Evolutionary conservation across 2,113 vertebrate genomes (phyloP).

Genomic region (Vulpes lagopus): DNA sequence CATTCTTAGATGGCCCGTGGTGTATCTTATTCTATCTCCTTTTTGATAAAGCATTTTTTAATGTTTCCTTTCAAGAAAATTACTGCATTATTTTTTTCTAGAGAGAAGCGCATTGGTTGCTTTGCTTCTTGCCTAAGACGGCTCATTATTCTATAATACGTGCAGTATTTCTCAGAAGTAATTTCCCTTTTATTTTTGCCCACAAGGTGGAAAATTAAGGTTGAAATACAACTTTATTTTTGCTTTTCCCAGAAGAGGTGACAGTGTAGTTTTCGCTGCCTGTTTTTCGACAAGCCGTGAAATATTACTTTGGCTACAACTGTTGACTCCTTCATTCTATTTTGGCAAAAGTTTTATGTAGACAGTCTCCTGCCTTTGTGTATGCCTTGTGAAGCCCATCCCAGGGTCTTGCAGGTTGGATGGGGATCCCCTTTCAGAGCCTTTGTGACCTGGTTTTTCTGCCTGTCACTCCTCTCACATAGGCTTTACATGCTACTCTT

Average conservation of each 20-base stretch:
- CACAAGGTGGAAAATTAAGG: constrained; percentile 78
- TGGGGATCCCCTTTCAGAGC: neutral
- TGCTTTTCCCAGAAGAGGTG: constrained; percentile 78
- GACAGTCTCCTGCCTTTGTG: constrained; percentile 29
- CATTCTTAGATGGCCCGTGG: neutral
- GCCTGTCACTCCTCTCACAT: neutral
- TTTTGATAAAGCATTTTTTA: neutral
- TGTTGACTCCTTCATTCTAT: constrained; percentile 47
- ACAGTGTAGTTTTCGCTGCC: constrained; percentile 61
- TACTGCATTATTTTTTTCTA: constrained; percentile 17
- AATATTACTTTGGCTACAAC: constrained; percentile 69
- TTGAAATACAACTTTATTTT: constrained; percentile 82
- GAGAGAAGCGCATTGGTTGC: neutral
- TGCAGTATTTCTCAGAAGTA: constrained; percentile 73
- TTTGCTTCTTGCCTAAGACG: constrained; percentile 42
- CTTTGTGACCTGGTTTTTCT: constrained; percentile 15
- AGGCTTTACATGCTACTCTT: neutral
- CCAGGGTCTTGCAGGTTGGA: neutral
- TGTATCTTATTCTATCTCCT: neutral
- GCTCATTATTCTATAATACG: constrained; percentile 63
- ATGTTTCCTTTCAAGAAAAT: constrained; percentile 19
- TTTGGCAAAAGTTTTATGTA: constrained; percentile 54
- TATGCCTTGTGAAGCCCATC: neutral
- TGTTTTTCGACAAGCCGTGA: constrained; percentile 69
- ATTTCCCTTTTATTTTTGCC: constrained; percentile 80